Percentiles rank a stretch among this genome's conserved stretches.
Conservation (phyloP, 2,113 vertebrate genomes). For the Seriola aureovittata region DNA sequence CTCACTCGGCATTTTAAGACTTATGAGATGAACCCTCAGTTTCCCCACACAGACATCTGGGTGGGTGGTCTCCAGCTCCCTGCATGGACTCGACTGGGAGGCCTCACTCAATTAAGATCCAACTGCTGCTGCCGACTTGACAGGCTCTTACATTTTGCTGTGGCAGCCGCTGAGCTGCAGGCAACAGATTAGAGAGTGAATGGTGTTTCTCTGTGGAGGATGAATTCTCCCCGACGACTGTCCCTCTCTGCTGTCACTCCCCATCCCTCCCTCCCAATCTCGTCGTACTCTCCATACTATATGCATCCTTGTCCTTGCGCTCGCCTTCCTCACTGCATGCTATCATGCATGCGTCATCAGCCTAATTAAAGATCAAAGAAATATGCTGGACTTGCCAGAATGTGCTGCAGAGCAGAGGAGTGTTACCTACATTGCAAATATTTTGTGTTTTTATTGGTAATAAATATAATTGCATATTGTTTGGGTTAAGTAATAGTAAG, state of each 20-base stretch:
- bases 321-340: constrained; percentile 17
- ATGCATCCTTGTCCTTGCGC: constrained; percentile 23
- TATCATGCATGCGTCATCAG: constrained; percentile 18
- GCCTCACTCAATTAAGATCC: constrained; percentile 68
- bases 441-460: background rate
- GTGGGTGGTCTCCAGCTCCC: constrained; percentile 56
- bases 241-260: constrained; percentile 57
- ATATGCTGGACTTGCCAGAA: background rate
- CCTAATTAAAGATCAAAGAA: constrained; percentile 46
- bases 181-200: constrained; percentile 68
- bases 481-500: background rate
- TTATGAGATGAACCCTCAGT: constrained; percentile 35
- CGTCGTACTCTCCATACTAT: constrained; percentile 11
- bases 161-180: constrained; percentile 60
- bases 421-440: background rate
- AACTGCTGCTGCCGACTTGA: constrained; percentile 52
- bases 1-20: constrained; percentile 41
- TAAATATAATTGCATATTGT: background rate
- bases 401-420: background rate
- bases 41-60: constrained; percentile 44
- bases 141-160: constrained; percentile 44
- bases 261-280: constrained; percentile 26
- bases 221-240: constrained; percentile 53
- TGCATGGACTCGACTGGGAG: constrained; percentile 30
- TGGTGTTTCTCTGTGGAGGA: constrained; percentile 61